Base-by-base conservation (phyloP, 2,113 vertebrate genomes). In the Gallinago jamesoni region DNA sequence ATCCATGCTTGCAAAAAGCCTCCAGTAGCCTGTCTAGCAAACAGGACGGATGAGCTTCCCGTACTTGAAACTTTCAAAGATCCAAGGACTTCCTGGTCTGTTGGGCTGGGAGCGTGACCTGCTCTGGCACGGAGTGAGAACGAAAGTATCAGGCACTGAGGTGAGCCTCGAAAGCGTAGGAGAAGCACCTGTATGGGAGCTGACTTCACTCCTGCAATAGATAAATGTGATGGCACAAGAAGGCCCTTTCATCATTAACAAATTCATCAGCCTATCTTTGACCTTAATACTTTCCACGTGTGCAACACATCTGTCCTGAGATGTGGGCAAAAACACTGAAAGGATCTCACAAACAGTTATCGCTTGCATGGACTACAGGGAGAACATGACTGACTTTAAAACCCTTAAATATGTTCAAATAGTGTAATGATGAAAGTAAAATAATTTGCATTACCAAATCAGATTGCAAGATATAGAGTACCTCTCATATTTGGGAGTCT, bases 131-230 rank as follows among this genome's bases (percentile, higher is more conserved):
- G 70, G 87, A 37, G 27, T 0, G 8, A 47, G 47, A 43, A 52
- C 0, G 0, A 60, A 89, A 80, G 56, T 56, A n/a, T 7, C 56
- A 45, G 85, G 56, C 55, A 72, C 10, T 0, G 2, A 83, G 74
- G 48, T 77, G 69, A 94, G 55, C 55, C 79, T 86, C 27, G 5
- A 22, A 82, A 74, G 81, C 6, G 1, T 62, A 78, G 90, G 72
- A 88, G 76, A 86, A 93, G 43, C 86, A 69, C 33, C 89, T 84
- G 84, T 31, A 12, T 48, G 77, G 76, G 33, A 93, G 43, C 88
- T 56, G 79, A 82, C 57, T 72, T 90, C 27, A 21, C 30, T 81
- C 72, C 72, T 90, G 39, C 48, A 16, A 72, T 64, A 84, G 80
- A 48, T 57, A 60, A 84, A 89, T 52, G 47, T 48, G 53, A 78